Evolutionary conservation across 2,113 vertebrate genomes (phyloP), one percentile per base, ranked within the genome.

Genomic region (Phoenicopterus ruber): DNA sequence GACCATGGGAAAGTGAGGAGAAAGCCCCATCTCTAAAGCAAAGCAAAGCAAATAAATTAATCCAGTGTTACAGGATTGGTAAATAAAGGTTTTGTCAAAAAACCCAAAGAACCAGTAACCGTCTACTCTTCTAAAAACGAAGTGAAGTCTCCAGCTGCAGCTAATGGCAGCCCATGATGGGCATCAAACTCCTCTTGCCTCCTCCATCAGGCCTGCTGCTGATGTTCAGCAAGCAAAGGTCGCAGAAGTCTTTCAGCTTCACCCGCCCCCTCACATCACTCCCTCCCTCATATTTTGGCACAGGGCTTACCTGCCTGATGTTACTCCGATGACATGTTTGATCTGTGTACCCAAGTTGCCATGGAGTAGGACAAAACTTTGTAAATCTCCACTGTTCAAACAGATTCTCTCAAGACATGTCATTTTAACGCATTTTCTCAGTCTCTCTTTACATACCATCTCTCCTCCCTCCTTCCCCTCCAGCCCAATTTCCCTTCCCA

Each of bases 311-410:
- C 96, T 96, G 96, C 93, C 90, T 40, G 32, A 22, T 8, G 55
- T 79, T 50, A 83, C 58, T 28, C 44, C 10, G 24, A 62, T 71
- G 42, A 82, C 81, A 84, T 44, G 79, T 26, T 63, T 92, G 82
- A 71, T 86, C 69, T 92, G 69, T 93, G 78, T 76, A 77, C 57
- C 91, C 89, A 71, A 13, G 96, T 96, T 97, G 93, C 96, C 91
- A 96, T 94, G 97, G 96, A 91, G 94, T 20, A 93, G 72, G 92
- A 91, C 70, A 97, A 96, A 97, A 97, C 89, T 91, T 78, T 55
- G 57, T 58, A 95, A 81, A 87, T 90, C 88, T 82, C 58, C 66
- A 44, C 89, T 50, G 63, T 90, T 96, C 92, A 96, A 95, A 54
- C 18, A 71, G 70, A 94, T 94, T 91, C 84, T 97, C 95, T 94